Conservation (phyloP, 2,113 vertebrate genomes). For the Piliocolobus tephrosceles region DNA sequence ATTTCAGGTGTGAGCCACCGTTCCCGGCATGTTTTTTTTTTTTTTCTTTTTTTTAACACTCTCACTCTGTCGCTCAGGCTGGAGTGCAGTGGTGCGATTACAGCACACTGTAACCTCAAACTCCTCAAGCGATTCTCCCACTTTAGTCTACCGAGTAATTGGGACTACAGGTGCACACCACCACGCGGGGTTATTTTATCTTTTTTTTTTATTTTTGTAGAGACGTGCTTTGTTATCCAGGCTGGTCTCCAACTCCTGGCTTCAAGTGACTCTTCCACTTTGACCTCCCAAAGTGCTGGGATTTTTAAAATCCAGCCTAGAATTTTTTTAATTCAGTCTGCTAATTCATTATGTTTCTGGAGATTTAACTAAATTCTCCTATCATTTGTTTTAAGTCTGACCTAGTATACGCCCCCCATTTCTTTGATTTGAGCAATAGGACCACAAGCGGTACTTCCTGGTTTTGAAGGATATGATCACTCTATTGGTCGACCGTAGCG, state of each 20-base stretch:
- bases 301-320: neutral
- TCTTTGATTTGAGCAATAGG: neutral
- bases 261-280: neutral
- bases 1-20: no score
- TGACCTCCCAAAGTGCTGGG: neutral
- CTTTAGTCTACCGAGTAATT: neutral
- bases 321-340: neutral
- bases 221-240: neutral
- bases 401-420: neutral
- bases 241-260: neutral
- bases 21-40: fast-evolving
- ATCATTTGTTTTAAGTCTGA: neutral
- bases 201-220: neutral
- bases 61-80: neutral
- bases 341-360: neutral
- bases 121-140: neutral
- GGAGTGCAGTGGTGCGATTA: neutral
- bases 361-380: neutral
- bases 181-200: neutral
- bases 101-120: neutral
- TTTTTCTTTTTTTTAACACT: neutral
- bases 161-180: neutral
- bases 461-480: no score
- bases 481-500: fast-evolving
- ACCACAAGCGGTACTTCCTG: no score